These are phyloP conservation scores for Alcedo atthis DNA, from an alignment of 2,797 vertebrate genomes.

Conservation along the genomic window DNA sequence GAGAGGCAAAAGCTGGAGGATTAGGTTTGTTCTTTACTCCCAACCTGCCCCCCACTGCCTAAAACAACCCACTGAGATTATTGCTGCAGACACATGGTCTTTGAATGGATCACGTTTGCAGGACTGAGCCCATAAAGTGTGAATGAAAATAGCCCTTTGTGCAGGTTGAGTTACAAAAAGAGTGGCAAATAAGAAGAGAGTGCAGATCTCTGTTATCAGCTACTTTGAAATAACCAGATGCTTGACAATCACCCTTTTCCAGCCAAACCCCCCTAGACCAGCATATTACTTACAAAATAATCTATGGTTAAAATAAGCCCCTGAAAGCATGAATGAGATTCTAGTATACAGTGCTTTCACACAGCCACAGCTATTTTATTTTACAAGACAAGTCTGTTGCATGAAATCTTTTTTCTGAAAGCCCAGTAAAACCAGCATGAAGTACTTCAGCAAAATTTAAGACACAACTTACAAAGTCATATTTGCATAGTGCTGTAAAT, in stretches of 20 bases:
- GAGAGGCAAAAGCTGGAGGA: background rate
- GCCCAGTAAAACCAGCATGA: conserved; percentile 6
- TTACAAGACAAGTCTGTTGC: conserved; percentile 34
- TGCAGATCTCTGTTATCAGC: background rate
- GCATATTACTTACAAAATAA: background rate
- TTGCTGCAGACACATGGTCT: background rate
- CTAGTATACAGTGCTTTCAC: conserved; percentile 44
- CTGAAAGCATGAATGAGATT: background rate
- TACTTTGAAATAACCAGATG: background rate
- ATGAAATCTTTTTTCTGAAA: conserved; percentile 16
- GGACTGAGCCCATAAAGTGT: background rate
- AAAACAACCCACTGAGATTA: background rate
- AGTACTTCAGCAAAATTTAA: conserved; percentile 16
- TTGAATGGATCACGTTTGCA: background rate
- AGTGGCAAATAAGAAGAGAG: background rate
- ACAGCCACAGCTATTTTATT: conserved; percentile 71
- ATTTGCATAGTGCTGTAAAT: conserved; percentile 45
- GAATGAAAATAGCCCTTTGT: background rate
- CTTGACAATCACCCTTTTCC: background rate
- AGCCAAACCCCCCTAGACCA: background rate
- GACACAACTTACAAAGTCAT: conserved; percentile 28
- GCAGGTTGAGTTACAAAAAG: background rate
- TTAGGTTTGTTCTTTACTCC: background rate
- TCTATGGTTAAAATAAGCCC: background rate
- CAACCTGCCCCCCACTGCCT: background rate